phyloP scores from a whole-genome alignment of 2,113 vertebrate species.

The Rattus rattus region DNA sequence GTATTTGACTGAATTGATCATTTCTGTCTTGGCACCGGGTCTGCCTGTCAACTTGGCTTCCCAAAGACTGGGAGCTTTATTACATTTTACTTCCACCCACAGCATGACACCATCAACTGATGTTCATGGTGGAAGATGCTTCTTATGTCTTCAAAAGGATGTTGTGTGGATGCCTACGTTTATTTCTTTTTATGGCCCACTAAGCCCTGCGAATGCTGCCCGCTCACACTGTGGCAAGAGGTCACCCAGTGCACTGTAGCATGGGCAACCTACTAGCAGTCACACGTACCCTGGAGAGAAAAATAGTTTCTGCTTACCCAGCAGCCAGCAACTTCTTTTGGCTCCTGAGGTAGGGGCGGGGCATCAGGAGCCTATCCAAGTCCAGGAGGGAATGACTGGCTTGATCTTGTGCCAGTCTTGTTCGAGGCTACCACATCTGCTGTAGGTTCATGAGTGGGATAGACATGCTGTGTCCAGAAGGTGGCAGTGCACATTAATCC shows the following conservation, averaged over 20 bases:
- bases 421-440: background rate
- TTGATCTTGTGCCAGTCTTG: background rate
- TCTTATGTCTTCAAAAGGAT: background rate
- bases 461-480: background rate
- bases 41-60: background rate
- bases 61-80: background rate
- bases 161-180: background rate
- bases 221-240: background rate
- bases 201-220: no score
- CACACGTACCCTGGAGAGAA: background rate
- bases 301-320: background rate
- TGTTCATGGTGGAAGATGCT: background rate
- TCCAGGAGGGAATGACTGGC: background rate
- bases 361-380: background rate
- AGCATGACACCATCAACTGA: background rate
- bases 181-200: background rate
- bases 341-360: background rate
- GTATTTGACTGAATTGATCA: slow-evolving; percentile 52
- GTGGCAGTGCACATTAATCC: no score
- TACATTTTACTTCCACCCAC: background rate
- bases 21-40: background rate
- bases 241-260: background rate
- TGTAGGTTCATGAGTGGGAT: background rate
- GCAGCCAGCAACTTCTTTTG: background rate
- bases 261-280: no score